A percentile compares a stretch with the other conserved stretches of the same genome.
These are phyloP conservation scores for Regulus satrapa DNA, from an alignment of 2,113 vertebrate species.

Conservation along the genomic window DNA sequence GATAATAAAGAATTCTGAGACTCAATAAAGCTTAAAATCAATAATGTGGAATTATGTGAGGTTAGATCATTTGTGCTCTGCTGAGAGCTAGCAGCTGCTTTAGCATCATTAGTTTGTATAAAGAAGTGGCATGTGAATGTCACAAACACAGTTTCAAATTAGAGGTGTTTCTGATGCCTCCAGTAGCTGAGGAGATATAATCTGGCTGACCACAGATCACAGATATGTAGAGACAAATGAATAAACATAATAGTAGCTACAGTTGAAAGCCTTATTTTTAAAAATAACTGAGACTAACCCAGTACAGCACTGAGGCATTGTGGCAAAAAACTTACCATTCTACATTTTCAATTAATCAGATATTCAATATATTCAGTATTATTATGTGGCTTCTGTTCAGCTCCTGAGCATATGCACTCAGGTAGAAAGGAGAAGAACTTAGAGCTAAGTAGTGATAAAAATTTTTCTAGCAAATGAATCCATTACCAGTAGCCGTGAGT, in stretches of 20 bases:
- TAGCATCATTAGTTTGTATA: background rate
- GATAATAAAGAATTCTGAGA: background rate
- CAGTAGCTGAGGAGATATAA: background rate
- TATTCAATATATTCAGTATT: background rate
- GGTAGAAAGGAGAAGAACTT: background rate
- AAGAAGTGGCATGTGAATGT: background rate
- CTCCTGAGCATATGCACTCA: rapidly evolving
- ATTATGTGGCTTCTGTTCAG: background rate
- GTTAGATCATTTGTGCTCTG: background rate
- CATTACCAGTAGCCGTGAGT: background rate
- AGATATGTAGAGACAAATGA: background rate
- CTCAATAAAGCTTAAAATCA: background rate
- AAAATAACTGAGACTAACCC: background rate
- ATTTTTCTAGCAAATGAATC: background rate
- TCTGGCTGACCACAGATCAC: background rate
- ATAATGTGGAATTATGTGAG: background rate
- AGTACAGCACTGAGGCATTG: background rate
- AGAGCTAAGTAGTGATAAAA: background rate
- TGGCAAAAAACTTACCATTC: background rate
- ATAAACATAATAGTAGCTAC: background rate
- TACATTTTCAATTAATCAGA: background rate
- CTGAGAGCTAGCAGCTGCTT: background rate
- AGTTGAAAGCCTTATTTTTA: background rate
- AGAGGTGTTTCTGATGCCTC: background rate
- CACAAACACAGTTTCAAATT: background rate